Percentiles rank a stretch among this genome's conserved stretches.
Evolutionary conservation across 2,888 invertebrate genomes (phyloP).

Genomic region (Ischnus inquisitorius): DNA sequence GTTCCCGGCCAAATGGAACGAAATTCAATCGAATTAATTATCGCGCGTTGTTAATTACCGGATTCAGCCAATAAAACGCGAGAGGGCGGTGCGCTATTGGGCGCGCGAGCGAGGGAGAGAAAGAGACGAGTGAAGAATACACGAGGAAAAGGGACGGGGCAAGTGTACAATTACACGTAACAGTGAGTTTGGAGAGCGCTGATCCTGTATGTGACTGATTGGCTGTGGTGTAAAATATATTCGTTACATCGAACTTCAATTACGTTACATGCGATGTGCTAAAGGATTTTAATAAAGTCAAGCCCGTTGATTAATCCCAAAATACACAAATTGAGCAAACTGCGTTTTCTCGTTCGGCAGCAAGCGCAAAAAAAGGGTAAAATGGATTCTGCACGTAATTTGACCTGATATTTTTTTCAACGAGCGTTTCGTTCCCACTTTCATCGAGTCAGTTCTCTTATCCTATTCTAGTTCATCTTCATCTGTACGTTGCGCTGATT

Average conservation of each 20-base stretch:
- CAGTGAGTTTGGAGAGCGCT: constrained; percentile 24
- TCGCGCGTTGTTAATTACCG: constrained; percentile 80
- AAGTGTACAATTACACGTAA: constrained; percentile 55
- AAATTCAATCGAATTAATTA: constrained; percentile 83
- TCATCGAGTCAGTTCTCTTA: constrained; percentile 9
- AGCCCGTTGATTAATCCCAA: neutral
- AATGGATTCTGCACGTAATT: constrained; percentile 52
- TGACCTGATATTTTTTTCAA: constrained; percentile 59
- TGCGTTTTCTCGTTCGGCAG: neutral
- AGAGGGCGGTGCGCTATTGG: constrained; percentile 49
- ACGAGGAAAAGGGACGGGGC: constrained; percentile 41
- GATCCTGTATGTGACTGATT: constrained; percentile 42
- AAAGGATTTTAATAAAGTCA: constrained; percentile 25
- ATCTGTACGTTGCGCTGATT: constrained; percentile 29
- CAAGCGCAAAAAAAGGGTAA: neutral
- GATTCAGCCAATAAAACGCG: constrained; percentile 78
- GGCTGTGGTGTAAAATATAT: constrained; percentile 69
- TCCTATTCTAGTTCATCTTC: constrained; percentile 10
- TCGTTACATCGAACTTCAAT: constrained; percentile 76
- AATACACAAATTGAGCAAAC: neutral
- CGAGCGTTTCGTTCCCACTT: constrained; percentile 63
- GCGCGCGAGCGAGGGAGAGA: constrained; percentile 38
- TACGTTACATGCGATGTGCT: constrained; percentile 61
- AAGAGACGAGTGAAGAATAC: constrained; percentile 42
- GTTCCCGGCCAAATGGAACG: constrained; percentile 73